Conservation (phyloP, 2,888 invertebrate genomes). For the Acanthosepion pharaonis region DNA sequence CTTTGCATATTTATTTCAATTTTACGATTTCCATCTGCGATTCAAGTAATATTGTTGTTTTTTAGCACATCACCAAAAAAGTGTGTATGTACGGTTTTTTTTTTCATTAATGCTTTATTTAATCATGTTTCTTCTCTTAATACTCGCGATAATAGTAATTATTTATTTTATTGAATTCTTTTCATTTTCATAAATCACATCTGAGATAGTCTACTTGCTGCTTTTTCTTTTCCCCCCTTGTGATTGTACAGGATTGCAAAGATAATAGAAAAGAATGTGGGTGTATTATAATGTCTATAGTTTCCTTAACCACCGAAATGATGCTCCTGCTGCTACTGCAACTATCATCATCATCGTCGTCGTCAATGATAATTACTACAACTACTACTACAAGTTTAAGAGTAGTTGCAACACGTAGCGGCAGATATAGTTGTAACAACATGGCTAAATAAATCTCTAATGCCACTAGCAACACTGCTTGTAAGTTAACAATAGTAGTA, state of each 20-base stretch:
- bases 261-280: neutral
- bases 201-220: neutral
- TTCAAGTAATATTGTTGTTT: no score
- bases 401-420: neutral
- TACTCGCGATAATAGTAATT: neutral
- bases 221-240: neutral
- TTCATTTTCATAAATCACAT: neutral
- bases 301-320: neutral
- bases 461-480: neutral
- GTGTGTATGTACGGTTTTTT: no score
- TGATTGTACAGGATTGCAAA: neutral
- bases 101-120: no score
- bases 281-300: conserved; percentile 21
- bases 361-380: neutral
- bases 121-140: no score
- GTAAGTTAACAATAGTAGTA: neutral
- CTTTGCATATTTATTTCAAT: no score
- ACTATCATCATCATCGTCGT: neutral
- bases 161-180: neutral
- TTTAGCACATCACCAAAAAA: no score
- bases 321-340: neutral
- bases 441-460: neutral
- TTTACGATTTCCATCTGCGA: no score
- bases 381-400: neutral
- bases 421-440: neutral